Evolutionary conservation across 2,113 vertebrate genomes (phyloP).

Genomic region (Leiothrix lutea): DNA sequence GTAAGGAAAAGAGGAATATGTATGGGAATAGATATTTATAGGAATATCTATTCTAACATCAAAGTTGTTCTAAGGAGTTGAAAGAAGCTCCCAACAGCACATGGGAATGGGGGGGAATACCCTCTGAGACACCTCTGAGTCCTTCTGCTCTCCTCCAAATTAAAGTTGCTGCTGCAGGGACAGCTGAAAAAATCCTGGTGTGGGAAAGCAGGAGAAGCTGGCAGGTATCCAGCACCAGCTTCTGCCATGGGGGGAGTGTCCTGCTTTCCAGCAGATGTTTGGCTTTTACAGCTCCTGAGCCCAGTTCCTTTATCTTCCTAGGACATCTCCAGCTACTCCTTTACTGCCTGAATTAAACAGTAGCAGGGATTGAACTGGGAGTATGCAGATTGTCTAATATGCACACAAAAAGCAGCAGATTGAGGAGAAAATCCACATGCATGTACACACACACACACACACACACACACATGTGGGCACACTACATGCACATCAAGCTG

Average conservation of each 20-base stretch:
- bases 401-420: not conserved
- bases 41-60: not conserved
- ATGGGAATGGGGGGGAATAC: not conserved
- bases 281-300: not conserved
- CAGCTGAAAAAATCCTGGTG: constrained; percentile 18
- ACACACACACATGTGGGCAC: fast-evolving
- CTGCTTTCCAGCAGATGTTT: constrained; percentile 33
- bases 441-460: too few species aligned
- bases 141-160: not conserved
- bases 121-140: not conserved
- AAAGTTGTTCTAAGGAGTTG: not conserved
- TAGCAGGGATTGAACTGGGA: not conserved
- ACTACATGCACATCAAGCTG: not conserved
- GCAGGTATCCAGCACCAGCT: constrained; percentile 33
- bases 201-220: constrained; percentile 31
- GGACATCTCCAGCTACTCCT: constrained; percentile 21
- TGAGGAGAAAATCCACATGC: not conserved
- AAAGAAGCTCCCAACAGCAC: not conserved
- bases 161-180: not conserved
- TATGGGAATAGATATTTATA: not conserved
- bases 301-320: not conserved
- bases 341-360: not conserved
- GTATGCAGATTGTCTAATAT: not conserved
- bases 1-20: not conserved
- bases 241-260: not conserved